Percentiles rank a stretch among this genome's conserved stretches.
phyloP scores from a whole-genome alignment of 2,797 vertebrate genomes.

The Huso huso region DNA sequence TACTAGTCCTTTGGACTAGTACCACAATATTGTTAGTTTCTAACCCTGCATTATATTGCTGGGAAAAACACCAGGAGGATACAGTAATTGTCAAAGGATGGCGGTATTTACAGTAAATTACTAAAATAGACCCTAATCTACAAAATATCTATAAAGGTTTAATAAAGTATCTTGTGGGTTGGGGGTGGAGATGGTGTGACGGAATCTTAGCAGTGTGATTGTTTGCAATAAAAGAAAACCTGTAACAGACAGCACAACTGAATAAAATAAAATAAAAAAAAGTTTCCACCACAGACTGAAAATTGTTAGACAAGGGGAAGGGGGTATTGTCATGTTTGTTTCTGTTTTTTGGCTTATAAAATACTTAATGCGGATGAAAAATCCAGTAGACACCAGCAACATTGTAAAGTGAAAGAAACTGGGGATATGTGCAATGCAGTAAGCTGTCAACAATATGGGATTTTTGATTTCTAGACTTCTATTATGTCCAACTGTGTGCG shows the following conservation, averaged over 20 bases:
- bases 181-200: background rate
- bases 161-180: background rate
- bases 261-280: background rate
- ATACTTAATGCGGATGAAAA: conserved; percentile 8
- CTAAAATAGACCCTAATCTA: too few species aligned
- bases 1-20: too few species aligned
- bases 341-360: background rate
- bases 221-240: too few species aligned
- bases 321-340: background rate
- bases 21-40: too few species aligned
- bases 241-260: background rate
- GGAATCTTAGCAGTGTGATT: background rate
- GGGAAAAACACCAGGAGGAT: too few species aligned
- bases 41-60: too few species aligned
- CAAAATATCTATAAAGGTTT: too few species aligned
- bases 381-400: conserved; percentile 4
- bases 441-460: background rate
- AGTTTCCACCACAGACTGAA: background rate
- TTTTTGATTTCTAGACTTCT: background rate
- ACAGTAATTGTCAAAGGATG: too few species aligned
- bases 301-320: background rate
- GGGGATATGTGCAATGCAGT: conserved; percentile 6
- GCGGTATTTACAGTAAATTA: too few species aligned
- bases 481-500: too few species aligned
- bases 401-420: conserved; percentile 5